Percentiles rank a stretch among this genome's conserved stretches.
These are phyloP conservation scores for Pterocles orientalis DNA, from an alignment of 2,113 vertebrate genomes.

Conservation along the genomic window DNA sequence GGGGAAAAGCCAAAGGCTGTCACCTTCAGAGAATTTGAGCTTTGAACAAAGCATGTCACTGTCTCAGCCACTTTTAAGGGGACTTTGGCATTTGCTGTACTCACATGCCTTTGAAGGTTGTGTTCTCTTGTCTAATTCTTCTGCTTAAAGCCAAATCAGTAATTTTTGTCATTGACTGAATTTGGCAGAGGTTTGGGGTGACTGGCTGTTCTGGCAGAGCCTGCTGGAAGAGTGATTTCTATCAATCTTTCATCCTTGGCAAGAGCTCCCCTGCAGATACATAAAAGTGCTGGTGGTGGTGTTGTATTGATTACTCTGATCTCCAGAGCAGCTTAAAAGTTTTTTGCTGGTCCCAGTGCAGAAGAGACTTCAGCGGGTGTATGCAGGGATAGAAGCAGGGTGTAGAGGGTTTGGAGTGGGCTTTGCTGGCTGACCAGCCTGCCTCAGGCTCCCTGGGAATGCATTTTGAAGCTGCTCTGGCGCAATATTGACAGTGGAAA, in stretches of 20 bases:
- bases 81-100: background rate
- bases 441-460: background rate
- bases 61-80: background rate
- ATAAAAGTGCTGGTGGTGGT: background rate
- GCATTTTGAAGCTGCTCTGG: background rate
- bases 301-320: background rate
- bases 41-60: background rate
- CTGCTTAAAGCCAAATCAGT: background rate
- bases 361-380: background rate
- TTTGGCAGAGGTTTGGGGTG: background rate
- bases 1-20: background rate
- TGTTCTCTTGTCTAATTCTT: background rate
- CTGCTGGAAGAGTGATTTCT: background rate
- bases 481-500: background rate
- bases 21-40: background rate
- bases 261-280: background rate
- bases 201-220: rapidly evolving
- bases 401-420: background rate
- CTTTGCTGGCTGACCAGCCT: background rate
- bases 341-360: background rate
- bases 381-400: background rate
- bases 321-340: background rate
- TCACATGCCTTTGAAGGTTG: background rate
- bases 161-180: background rate
- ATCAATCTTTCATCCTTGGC: background rate